A percentile compares a stretch with the other conserved stretches of the same genome.
These are phyloP conservation scores for Tenthredo livida DNA, from an alignment of 2,888 invertebrate species.

Conservation along the genomic window DNA sequence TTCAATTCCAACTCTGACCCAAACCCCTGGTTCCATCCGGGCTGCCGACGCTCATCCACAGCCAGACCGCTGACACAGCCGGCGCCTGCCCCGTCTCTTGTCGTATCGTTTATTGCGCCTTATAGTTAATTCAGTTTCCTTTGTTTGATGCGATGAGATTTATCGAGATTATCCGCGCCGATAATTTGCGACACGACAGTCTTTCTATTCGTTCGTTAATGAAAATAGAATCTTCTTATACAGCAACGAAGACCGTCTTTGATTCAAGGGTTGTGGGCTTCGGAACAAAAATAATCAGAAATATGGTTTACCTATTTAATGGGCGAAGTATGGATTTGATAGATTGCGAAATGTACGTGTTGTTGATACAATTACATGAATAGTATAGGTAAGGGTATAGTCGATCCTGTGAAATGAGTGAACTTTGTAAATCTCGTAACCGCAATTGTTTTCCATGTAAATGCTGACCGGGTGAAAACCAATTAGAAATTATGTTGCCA, in stretches of 20 bases:
- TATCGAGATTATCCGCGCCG: background rate
- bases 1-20: slow-evolving; percentile 74
- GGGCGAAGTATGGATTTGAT: slow-evolving; percentile 3
- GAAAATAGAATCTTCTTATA: background rate
- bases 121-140: slow-evolving; percentile 31
- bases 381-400: background rate
- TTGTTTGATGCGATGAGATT: slow-evolving; percentile 14
- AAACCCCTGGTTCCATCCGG: slow-evolving; percentile 55
- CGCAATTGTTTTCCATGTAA: slow-evolving; percentile 26
- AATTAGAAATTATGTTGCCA: slow-evolving; percentile 44
- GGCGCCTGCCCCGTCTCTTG: slow-evolving; percentile 29
- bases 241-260: background rate
- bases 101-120: slow-evolving; percentile 29
- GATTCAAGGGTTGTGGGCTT: background rate
- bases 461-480: slow-evolving; percentile 39
- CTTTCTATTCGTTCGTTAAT: too few relatives aligned
- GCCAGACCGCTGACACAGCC: slow-evolving; percentile 38
- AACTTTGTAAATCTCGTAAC: slow-evolving; percentile 26
- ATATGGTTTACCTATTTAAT: background rate
- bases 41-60: slow-evolving; percentile 44
- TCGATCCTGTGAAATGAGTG: slow-evolving; percentile 1
- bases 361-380: background rate
- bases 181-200: background rate
- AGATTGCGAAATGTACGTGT: background rate
- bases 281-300: background rate